phyloP scores from a whole-genome alignment of 2,113 vertebrate genomes.

The Phylloscopus trochilus region DNA sequence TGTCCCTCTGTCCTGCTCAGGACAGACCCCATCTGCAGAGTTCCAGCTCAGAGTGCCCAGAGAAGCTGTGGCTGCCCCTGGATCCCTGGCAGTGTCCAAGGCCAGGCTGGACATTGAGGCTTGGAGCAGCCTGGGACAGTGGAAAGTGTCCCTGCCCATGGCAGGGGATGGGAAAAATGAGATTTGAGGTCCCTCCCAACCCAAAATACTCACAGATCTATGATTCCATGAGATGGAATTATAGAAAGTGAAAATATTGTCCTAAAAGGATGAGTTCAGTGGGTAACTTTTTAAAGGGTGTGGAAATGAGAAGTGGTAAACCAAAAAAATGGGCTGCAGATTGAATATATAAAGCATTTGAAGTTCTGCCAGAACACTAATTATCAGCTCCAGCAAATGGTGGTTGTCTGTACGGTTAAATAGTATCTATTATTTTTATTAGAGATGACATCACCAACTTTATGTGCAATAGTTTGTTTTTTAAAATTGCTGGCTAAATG shows the following conservation, averaged over 20 bases:
- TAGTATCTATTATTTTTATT: neutral
- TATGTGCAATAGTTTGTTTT: neutral
- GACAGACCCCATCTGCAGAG: neutral
- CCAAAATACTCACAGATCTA: neutral
- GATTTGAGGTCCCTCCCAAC: neutral
- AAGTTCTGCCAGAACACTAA: neutral
- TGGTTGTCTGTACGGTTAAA: neutral
- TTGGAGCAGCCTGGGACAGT: neutral
- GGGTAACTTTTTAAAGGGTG: neutral
- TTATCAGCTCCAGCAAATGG: neutral
- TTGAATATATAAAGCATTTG: neutral
- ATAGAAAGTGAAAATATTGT: neutral
- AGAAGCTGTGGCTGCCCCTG: neutral
- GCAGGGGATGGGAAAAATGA: neutral
- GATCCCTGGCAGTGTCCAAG: neutral
- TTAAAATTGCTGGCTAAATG: constrained; percentile 20
- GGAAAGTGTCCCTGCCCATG: neutral
- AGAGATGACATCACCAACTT: neutral
- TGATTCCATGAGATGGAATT: neutral
- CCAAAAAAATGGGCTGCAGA: neutral
- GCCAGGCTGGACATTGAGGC: neutral
- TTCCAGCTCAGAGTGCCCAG: neutral
- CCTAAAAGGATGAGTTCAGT: neutral
- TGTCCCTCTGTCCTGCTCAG: neutral
- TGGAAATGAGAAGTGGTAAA: neutral